Conservation (phyloP, 2,797 vertebrate genomes). For the Notolabrus celidotus region DNA sequence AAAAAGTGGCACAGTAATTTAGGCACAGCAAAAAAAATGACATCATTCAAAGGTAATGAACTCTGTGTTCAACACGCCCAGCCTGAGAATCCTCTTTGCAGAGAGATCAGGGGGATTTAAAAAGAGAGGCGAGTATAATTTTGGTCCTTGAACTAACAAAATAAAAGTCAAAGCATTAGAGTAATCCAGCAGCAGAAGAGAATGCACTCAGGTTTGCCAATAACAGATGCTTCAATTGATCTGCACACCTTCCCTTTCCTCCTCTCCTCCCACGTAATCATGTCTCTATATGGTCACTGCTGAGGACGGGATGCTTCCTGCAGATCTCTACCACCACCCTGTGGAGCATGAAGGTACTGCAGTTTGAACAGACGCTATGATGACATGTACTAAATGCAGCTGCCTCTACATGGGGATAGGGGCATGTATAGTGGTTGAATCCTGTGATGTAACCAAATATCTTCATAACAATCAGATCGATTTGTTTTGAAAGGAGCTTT, state of each 20-base stretch:
- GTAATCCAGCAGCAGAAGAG: slow-evolving; percentile 4
- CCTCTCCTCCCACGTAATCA: slow-evolving; percentile 12
- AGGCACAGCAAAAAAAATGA: not conserved
- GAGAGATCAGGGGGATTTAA: slow-evolving; percentile 10
- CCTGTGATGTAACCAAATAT: no score
- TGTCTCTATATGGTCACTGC: not conserved
- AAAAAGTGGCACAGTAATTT: slow-evolving; percentile 13
- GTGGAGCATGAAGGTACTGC: slow-evolving; percentile 29
- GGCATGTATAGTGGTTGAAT: no score
- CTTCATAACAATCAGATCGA: no score
- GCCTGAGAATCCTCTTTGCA: slow-evolving; percentile 2
- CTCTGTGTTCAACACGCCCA: slow-evolving; percentile 17
- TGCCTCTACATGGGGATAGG: no score
- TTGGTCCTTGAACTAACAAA: slow-evolving; percentile 18
- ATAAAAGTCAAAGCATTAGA: slow-evolving; percentile 21
- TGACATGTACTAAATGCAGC: no score
- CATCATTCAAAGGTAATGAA: slow-evolving; percentile 12
- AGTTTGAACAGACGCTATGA: not conserved
- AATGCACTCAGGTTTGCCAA: not conserved
- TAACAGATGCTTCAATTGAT: slow-evolving; percentile 39
- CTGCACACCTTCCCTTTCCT: not conserved
- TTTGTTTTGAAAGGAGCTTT: no score
- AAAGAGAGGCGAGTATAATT: slow-evolving; percentile 5
- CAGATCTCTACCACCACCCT: slow-evolving; percentile 41
- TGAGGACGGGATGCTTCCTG: not conserved